phyloP scores from a whole-genome alignment of 2,797 vertebrate genomes.

The Chaetodon trifasciatus region DNA sequence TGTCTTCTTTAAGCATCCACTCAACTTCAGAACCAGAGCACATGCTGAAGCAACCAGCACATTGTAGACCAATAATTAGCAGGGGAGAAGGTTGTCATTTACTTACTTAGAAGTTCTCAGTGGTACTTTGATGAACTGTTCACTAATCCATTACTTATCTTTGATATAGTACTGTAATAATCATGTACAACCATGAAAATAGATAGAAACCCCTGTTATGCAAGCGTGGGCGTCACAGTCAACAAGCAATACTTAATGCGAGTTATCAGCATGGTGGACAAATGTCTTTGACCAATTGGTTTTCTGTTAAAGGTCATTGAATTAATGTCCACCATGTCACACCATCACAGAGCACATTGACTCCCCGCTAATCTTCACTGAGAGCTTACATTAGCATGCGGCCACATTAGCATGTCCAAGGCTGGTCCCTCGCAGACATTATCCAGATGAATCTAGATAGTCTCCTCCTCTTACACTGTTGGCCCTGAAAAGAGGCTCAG shows the following conservation, averaged over 20 bases:
- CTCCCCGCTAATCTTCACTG: conserved; percentile 61
- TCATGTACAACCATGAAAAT: conserved; percentile 14
- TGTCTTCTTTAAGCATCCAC: conserved; percentile 31
- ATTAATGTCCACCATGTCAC: conserved; percentile 66
- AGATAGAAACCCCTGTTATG: neutral
- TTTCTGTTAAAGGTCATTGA: conserved; percentile 73
- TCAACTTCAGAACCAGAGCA: conserved; percentile 48
- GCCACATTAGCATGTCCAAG: conserved; percentile 63
- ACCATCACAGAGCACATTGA: conserved; percentile 64
- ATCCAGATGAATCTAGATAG: conserved; percentile 59
- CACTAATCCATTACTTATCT: conserved; percentile 22
- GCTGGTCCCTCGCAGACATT: conserved; percentile 29
- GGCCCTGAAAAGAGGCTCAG: conserved; percentile 50
- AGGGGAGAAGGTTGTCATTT: conserved; percentile 21
- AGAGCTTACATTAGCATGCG: conserved; percentile 60
- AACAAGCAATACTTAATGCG: conserved; percentile 22
- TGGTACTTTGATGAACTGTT: conserved; percentile 13
- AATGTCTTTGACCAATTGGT: conserved; percentile 59
- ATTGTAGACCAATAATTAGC: conserved; percentile 28
- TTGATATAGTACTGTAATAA: conserved; percentile 9
- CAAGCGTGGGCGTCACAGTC: neutral
- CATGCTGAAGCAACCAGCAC: conserved; percentile 23
- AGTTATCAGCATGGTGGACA: conserved; percentile 47
- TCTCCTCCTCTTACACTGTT: conserved; percentile 59
- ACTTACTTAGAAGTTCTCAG: conserved; percentile 6